These are phyloP conservation scores for Brachyopa scutellaris DNA, from an alignment of 2,888 invertebrate genomes.

Conservation along the genomic window DNA sequence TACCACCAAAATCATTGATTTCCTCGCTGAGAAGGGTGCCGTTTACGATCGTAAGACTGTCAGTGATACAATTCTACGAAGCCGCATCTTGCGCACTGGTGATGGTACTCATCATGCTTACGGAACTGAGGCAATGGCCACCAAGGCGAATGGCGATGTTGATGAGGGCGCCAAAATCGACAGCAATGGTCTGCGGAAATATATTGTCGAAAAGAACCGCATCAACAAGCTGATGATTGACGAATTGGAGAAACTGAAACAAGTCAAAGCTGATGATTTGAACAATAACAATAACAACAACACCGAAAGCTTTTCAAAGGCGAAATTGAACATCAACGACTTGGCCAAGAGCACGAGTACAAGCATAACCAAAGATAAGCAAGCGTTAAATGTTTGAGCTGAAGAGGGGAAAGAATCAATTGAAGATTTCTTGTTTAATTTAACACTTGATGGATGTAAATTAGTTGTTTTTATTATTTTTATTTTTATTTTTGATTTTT, in stretches of 20 bases:
- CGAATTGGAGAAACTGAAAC: slow-evolving; percentile 68
- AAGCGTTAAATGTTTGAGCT: slow-evolving; percentile 59
- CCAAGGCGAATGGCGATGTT: slow-evolving; percentile 37
- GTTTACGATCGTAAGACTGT: slow-evolving; percentile 82
- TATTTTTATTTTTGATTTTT: slow-evolving; percentile 32
- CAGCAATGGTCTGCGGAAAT: slow-evolving; percentile 68
- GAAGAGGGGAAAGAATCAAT: slow-evolving; percentile 2
- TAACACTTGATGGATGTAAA: slow-evolving; percentile 65
- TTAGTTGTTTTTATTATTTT: slow-evolving; percentile 41
- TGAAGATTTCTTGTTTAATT: slow-evolving; percentile 38
- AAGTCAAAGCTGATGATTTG: slow-evolving; percentile 67
- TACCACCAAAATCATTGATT: slow-evolving; percentile 86
- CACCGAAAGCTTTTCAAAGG: slow-evolving; percentile 45
- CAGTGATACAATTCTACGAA: slow-evolving; percentile 80
- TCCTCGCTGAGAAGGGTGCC: slow-evolving; percentile 84
- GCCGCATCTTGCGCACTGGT: slow-evolving; percentile 85
- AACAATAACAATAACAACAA: slow-evolving; percentile 71
- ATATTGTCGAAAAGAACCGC: slow-evolving; percentile 74
- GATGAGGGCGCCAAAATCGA: slow-evolving; percentile 53
- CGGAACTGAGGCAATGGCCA: slow-evolving; percentile 76
- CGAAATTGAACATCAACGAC: slow-evolving; percentile 58
- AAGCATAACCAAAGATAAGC: slow-evolving; percentile 65
- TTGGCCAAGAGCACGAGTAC: slow-evolving; percentile 57
- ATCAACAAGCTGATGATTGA: slow-evolving; percentile 70
- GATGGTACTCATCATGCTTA: slow-evolving; percentile 85